Conservation (phyloP, 2,888 invertebrate species). For the Chrysodeixis includens region DNA sequence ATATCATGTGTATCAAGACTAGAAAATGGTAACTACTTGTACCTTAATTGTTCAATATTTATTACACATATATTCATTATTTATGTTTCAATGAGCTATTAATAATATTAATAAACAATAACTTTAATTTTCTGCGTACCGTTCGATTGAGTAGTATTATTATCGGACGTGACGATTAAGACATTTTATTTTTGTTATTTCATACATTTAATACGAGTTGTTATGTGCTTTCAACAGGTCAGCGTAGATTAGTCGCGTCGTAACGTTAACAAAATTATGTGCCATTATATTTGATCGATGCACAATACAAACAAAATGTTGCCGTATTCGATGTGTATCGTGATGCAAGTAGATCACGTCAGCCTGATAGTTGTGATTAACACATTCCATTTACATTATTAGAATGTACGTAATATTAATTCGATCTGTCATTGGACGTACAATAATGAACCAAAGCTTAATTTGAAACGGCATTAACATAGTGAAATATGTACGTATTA, state of each 20-base stretch:
- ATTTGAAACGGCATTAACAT: slow-evolving; percentile 65
- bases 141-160: slow-evolving; percentile 25
- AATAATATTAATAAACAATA: slow-evolving; percentile 28
- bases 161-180: slow-evolving; percentile 25
- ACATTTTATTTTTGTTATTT: slow-evolving; percentile 36
- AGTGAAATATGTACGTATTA: slow-evolving; percentile 63
- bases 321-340: slow-evolving; percentile 52
- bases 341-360: slow-evolving; percentile 55
- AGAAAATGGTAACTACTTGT: slow-evolving; percentile 58
- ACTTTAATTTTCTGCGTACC: slow-evolving; percentile 28
- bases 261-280: slow-evolving; percentile 81
- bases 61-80: slow-evolving; percentile 33
- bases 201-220: slow-evolving; percentile 36
- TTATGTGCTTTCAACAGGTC: slow-evolving; percentile 50
- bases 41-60: slow-evolving; percentile 58
- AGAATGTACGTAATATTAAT: slow-evolving; percentile 35
- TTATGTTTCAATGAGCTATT: slow-evolving; percentile 27
- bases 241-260: slow-evolving; percentile 57
- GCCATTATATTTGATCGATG: slow-evolving; percentile 81
- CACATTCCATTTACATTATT: slow-evolving; percentile 76
- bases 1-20: slow-evolving; percentile 50
- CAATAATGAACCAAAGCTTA: slow-evolving; percentile 61
- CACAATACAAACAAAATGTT: slow-evolving; percentile 65
- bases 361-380: slow-evolving; percentile 73
- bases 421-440: slow-evolving; percentile 34